Base-by-base conservation (phyloP, 2,113 vertebrate species). In the Anser brachyrhynchus region DNA sequence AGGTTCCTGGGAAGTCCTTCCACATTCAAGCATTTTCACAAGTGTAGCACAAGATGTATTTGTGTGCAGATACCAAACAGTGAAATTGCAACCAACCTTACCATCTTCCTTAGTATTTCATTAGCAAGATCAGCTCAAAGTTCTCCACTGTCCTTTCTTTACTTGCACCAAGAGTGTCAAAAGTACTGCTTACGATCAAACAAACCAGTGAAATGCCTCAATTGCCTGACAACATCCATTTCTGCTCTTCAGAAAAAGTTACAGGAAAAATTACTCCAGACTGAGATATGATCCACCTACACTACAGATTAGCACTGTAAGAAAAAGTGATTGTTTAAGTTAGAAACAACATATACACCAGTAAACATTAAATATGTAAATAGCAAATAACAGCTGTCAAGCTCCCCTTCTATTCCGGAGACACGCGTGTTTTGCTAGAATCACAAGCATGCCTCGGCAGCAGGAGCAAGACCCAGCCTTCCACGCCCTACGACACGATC, bases 391-490 rank as follows among this genome's bases (percentile, higher is more conserved):
- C 0, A 0, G 55, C 51, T 51, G 49, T 43, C 70, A 70, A 35
- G 51, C 12, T 43, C 29, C 14, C 49, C 31, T 39, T 49, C 61
- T 54, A 44, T 9, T 55, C 14, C 5, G 26, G 33, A 17, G 1
- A 0, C 13, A 22, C 1, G 0, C 19, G 15, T 22, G 46, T 18
- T 39, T 28, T 62, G 25, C 59, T 21, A 49, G 31, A 19, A 20
- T 39, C 18, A 14, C 22, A 25, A 46, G 25, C 16, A 16, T 3
- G 31, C 8, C 39, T 33, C 49, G 29, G n/a, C 1, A 35, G 58
- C 8, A 23, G 0, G 4, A 65, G 31, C 31, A 22, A 49, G 58
- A 14, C 19, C 33, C 59, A 15, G 6, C 17, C 52, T 12, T 49
- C 35, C 33, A 33, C 1, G 29, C 35, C 4, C 0, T 3, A 57